Evolutionary conservation across 2,888 invertebrate species (phyloP).

Genomic region (Agonopterix subpropinquella): DNA sequence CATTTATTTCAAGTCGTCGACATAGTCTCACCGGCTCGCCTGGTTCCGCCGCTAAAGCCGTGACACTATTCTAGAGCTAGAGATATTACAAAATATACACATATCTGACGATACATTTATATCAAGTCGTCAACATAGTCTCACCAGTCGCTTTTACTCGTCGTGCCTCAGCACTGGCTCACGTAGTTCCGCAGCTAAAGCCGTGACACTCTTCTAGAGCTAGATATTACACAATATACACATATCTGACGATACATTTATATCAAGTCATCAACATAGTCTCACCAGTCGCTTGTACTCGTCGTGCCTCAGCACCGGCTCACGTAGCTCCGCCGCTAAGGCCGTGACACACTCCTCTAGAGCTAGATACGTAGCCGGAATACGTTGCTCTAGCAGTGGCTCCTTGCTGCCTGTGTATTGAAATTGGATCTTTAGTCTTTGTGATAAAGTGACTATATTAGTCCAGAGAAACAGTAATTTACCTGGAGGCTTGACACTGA

Average conservation of each 20-base stretch:
- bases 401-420: constrained; percentile 85
- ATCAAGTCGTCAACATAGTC: constrained; percentile 2
- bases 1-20: too few species aligned
- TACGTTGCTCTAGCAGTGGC: constrained; percentile 91
- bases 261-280: background rate
- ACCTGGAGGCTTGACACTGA: constrained; percentile 92
- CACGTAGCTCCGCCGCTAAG: constrained; percentile 86
- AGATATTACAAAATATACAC: too few species aligned
- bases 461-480: constrained; percentile 4
- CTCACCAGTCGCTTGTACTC: constrained; percentile 74
- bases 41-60: too few species aligned
- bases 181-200: constrained; percentile 85
- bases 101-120: too few species aligned
- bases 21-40: constrained; percentile 35
- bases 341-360: constrained; percentile 93
- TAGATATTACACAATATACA: constrained; percentile 74
- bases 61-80: too few species aligned
- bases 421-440: background rate
- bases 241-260: too few species aligned
- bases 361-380: constrained; percentile 96
- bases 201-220: constrained; percentile 94
- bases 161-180: constrained; percentile 84
- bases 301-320: constrained; percentile 82
- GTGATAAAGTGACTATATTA: background rate
- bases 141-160: constrained; percentile 74